phyloP scores from a whole-genome alignment of 2,888 invertebrate genomes.

The Vanessa cardui region DNA sequence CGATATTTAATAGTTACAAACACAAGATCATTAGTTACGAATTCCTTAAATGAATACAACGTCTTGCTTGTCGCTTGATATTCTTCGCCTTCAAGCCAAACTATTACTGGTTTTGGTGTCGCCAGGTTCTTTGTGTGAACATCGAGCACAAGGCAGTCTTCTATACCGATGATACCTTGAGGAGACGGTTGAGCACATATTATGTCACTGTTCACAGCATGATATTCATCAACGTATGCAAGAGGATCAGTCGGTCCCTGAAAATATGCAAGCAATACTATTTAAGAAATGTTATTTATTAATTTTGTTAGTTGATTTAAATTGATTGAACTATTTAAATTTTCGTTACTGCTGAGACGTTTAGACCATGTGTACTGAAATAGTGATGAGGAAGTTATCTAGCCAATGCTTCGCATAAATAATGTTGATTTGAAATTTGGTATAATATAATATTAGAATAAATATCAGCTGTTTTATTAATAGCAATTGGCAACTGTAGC shows the following conservation, averaged over 20 bases:
- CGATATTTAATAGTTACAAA: conserved; percentile 86
- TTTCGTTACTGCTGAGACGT: too few species aligned
- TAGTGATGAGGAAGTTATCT: too few species aligned
- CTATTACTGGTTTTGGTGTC: conserved; percentile 63
- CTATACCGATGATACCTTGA: conserved; percentile 62
- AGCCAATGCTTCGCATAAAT: too few species aligned
- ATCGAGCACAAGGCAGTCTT: conserved; percentile 68
- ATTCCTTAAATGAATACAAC: conserved; percentile 76
- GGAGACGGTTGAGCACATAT: conserved; percentile 65
- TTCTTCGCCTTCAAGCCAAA: conserved; percentile 69
- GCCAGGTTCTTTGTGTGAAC: conserved; percentile 61
- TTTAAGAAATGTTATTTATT: too few species aligned
- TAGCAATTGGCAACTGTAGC: too few species aligned
- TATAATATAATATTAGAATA: too few species aligned
- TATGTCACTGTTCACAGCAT: conserved; percentile 54
- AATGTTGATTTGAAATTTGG: too few species aligned
- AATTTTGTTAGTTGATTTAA: too few species aligned
- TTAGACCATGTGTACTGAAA: too few species aligned
- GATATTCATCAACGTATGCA: conserved; percentile 49
- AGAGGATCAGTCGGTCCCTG: conserved; percentile 53
- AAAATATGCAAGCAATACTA: conserved; percentile 37
- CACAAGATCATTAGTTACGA: conserved; percentile 85
- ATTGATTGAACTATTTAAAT: too few species aligned
- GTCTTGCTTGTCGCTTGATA: conserved; percentile 52
- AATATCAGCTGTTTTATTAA: too few species aligned